Conservation (phyloP, 2,113 vertebrate genomes). For the Callaeas wilsoni region DNA sequence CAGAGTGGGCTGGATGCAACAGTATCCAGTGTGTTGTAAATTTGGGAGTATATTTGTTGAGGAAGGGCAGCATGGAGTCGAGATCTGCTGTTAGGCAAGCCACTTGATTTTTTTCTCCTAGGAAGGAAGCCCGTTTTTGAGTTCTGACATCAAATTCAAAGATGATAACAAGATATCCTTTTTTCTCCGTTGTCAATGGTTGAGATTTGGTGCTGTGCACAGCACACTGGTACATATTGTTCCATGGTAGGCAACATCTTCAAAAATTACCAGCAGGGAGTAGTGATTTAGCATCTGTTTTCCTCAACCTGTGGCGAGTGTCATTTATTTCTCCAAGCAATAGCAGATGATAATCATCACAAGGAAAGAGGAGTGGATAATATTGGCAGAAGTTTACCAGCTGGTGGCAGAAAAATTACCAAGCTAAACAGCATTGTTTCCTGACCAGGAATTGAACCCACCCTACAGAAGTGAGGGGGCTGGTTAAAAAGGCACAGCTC, state of each 20-base stretch:
- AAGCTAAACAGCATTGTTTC: neutral
- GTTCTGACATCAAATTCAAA: neutral
- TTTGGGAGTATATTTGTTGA: neutral
- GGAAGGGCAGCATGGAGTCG: neutral
- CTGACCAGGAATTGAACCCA: neutral
- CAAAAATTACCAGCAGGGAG: neutral
- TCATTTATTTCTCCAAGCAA: neutral
- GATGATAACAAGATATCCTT: neutral
- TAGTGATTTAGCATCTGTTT: neutral
- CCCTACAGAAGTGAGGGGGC: fast-evolving
- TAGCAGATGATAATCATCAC: neutral
- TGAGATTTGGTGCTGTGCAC: neutral
- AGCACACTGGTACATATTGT: neutral
- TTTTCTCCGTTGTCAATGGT: neutral
- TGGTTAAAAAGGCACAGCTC: neutral
- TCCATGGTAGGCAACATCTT: neutral
- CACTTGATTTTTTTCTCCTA: neutral
- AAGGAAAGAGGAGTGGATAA: neutral
- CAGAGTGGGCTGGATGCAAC: neutral
- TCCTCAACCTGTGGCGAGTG: neutral
- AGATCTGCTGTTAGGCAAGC: neutral
- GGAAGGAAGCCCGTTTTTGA: neutral
- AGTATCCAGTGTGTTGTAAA: neutral
- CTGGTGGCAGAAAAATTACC: neutral
- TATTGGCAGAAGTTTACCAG: neutral